Evolutionary conservation across 2,797 vertebrate genomes (phyloP), one percentile per base, ranked within the genome.

Genomic region (Anomalospiza imberbis): DNA sequence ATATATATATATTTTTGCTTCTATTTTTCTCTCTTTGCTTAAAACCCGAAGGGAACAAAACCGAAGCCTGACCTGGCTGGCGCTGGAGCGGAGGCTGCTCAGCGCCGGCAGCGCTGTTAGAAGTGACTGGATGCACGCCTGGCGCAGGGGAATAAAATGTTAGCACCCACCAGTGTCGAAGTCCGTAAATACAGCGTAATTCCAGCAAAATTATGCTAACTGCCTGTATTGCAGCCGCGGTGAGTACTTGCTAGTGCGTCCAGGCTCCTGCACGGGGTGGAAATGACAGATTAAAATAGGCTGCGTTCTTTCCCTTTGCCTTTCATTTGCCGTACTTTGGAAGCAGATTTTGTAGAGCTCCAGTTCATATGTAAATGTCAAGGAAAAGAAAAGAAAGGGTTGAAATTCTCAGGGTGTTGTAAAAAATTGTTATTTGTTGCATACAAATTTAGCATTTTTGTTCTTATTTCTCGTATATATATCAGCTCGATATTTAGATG

Each of bases 111-210:
- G 78, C 79, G 31, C 90, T 32, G 70, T 32, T 77, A 57, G 73
- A 93, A 96, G 58, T 85, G 95, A 96, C 87, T 92, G 55, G 80
- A 91, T 95, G 95, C 55, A 16, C 82, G 93, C 88, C 88, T 93
- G 53, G 58, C 18, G 26, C 91, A 55, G 85, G 92, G 89, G 88
- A 95, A 87, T 91, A 83, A 84, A 78, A 91, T 73, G 78, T 93
- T 89, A 92, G 92, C 91, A 95, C 91, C 88, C 79, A 94, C 85
- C 72, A 96, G 71, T 91, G 93, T 94, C 15, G 50, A 92, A 94
- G 94, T 65, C 89, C 84, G 78, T 95, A 95, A 96, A 95, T 94
- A 96, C 80, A 96, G 81, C 29, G 22, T 76, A 95, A 94, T 92
- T 81, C 95, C 68, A 88, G 81, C 71, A 82, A 93, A 96, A 96